Conservation (phyloP, 2,888 invertebrate genomes). For the Andrena fulva region DNA sequence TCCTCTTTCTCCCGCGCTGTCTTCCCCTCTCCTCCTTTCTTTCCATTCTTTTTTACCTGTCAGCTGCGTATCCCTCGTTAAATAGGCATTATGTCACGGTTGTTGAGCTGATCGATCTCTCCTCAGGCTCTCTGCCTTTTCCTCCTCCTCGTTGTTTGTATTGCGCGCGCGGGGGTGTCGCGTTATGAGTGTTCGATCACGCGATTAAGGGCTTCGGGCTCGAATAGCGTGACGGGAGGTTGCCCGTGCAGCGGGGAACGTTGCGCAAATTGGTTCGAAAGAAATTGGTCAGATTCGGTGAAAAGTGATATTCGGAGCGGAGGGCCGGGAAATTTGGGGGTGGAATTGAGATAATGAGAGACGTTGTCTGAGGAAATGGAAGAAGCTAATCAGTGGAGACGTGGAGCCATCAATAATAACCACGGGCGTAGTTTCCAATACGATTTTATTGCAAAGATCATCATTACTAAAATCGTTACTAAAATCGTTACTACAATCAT, state of each 20-base stretch:
- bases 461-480: too few species aligned
- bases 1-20: constrained; percentile 12
- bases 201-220: not conserved
- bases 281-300: not conserved
- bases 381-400: too few species aligned
- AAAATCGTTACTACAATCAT: not conserved
- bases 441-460: too few species aligned
- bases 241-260: not conserved
- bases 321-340: too few species aligned
- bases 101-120: constrained; percentile 51
- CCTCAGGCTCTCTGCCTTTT: not conserved
- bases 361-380: too few species aligned
- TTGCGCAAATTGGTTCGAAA: not conserved
- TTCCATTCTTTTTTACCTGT: constrained; percentile 16
- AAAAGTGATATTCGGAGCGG: too few species aligned
- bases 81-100: constrained; percentile 39
- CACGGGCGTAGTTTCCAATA: too few species aligned
- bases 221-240: not conserved
- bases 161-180: constrained; percentile 30
- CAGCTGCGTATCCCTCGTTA: constrained; percentile 46
- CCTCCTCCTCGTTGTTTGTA: not conserved
- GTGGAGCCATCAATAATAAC: too few species aligned
- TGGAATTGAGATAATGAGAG: too few species aligned
- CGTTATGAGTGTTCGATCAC: constrained; percentile 44
- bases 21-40: not conserved